Evolutionary conservation across 2,797 vertebrate genomes (phyloP), one percentile per base, ranked within the genome.

Genomic region (Sciaenops ocellatus): DNA sequence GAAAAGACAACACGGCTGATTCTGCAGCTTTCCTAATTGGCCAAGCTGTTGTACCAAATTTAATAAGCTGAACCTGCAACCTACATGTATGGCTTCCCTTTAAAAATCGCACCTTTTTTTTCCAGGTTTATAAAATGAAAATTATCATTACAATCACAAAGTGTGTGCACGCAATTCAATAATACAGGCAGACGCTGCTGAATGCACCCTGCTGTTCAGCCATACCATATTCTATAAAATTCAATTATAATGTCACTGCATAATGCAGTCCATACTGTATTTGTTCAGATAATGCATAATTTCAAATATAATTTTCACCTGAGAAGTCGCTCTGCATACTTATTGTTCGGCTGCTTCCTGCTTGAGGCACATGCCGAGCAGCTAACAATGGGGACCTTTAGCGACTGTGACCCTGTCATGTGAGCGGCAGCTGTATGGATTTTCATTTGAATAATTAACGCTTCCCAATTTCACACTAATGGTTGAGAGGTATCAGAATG

Each of bases 391-490:
- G 73, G 52, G 86, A 84, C 83, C 82, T 69, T 74, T 52, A 41
- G 76, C 74, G 41, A 10, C 61, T 46, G 62, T 17, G 51, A 61
- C 59, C 79, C 76, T 22, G 66, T 85, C 88, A 81, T 80, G 82
- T 90, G 85, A 91, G 76, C 71, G 80, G 78, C 89, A 87, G 89
- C 91, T 87, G 83, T 92, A 93, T 93, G 85, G 91, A 94, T 92
- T 91, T 89, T 81, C 85, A 93, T 92, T 91, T 95, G 88, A 95
- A 95, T 94, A 95, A 95, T 95, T 94, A 93, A 95, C 80, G 85
- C 87, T 90, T 90, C 86, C 90, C 94, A 93, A 93, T 94, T 93
- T 93, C 92, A 92, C 88, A 90, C 92, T 94, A 92, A 91, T 93
- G 93, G 90, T 82, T 85, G 92, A 91, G 93, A 94, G 92, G 92